Evolutionary conservation across 2,797 vertebrate genomes (phyloP), one percentile per base, ranked within the genome.

Genomic region (Pygocentrus nattereri): DNA sequence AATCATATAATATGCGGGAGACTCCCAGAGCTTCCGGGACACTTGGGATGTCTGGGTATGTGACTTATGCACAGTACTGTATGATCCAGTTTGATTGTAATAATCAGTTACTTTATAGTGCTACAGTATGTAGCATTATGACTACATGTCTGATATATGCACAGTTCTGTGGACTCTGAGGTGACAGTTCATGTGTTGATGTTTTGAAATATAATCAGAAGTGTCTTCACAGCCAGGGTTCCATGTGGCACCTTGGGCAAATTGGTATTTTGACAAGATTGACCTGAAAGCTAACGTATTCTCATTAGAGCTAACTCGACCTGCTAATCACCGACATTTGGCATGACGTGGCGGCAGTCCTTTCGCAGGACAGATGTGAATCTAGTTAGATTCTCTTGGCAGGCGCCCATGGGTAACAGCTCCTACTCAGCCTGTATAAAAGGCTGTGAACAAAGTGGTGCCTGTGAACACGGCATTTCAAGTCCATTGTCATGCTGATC

Each of bases 381-480:
- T 34, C 76, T 74, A 72, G 56, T 78, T 80, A 61, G 44, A 72
- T 56, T 71, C 78, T 61, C 78, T 75, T 76, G 74, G 69, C 80
- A 81, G 71, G 50, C 56, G 56, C 75, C 59, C n/a, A 71, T 74
- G 81, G 31, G 58, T 54, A 74, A 18, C 78, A 80, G 74, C 41
- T 80, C 79, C 65, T 23, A n/a, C 75, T 76, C 67, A 70, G 56
- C 56, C 69, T 68, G 69, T 62, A 59, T 75, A 64, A 67, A 77
- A 79, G 54, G 41, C 56, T 74, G 41, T 50, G 61, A 78, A 71
- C 69, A 87, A 82, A 64, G 83, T 76, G 70, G 68, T 74, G 71
- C 78, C 31, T 78, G 81, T 80, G 79, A 82, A 67, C 82, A 84
- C 79, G 84, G 80, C 84, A 87, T 87, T 87, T 87, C 47, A 21